Conservation (phyloP, 2,888 invertebrate species). For the Plebejus melissa region DNA sequence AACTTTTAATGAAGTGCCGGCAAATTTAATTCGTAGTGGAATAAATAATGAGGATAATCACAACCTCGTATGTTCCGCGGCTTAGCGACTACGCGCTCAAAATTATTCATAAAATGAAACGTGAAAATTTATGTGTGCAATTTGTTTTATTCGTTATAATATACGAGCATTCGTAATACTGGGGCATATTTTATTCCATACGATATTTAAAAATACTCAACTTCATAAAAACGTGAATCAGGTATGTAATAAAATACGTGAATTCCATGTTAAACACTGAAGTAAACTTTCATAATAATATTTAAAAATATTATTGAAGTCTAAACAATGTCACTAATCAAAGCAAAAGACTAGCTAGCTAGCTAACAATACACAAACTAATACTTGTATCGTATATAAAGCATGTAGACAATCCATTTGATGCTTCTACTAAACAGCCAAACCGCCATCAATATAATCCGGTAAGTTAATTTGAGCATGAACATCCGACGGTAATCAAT, state of each 20-base stretch:
- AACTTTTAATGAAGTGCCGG: conserved; percentile 43
- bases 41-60: conserved; percentile 57
- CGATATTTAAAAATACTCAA: not conserved
- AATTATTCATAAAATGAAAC: conserved; percentile 27
- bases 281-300: not conserved
- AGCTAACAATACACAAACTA: not conserved
- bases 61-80: conserved; percentile 37
- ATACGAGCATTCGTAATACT: not conserved
- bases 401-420: not conserved
- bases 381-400: not conserved
- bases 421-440: not conserved
- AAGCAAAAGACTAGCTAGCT: not conserved
- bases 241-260: not conserved
- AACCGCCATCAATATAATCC: conserved; percentile 18
- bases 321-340: not conserved
- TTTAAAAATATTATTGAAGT: not conserved
- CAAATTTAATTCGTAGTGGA: conserved; percentile 44
- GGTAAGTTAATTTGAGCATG: conserved; percentile 18
- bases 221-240: not conserved
- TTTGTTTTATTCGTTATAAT: conserved; percentile 12
- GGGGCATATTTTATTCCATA: not conserved
- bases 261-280: not conserved
- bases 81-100: conserved; percentile 17
- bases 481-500: conserved; percentile 19
- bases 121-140: conserved; percentile 19